A percentile compares a stretch with the other conserved stretches of the same genome.
Conservation (phyloP, 2,888 invertebrate genomes). For the Zygaena filipendulae region DNA sequence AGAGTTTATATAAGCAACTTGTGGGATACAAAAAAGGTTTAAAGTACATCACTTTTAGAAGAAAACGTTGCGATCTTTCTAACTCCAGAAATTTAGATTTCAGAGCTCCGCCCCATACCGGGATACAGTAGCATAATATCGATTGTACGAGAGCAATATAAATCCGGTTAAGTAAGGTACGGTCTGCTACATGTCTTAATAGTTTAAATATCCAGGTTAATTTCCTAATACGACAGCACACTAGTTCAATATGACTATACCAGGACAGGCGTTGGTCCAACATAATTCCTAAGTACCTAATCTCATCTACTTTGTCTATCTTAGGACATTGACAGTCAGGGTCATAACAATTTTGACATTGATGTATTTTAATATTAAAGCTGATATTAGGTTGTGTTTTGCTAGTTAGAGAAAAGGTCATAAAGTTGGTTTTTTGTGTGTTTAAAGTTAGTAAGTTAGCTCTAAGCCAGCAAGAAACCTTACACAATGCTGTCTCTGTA, state of each 20-base stretch:
- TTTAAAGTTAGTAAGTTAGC: constrained; percentile 4
- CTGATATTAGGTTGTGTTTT: not conserved
- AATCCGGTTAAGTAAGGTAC: constrained; percentile 3
- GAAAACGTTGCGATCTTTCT: constrained; percentile 10
- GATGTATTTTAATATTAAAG: constrained; percentile 1
- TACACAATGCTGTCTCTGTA: constrained; percentile 1
- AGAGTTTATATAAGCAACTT: not conserved
- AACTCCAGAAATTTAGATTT: constrained; percentile 8
- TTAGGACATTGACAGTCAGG: constrained; percentile 1
- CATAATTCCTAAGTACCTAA: constrained; percentile 9
- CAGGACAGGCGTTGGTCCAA: constrained; percentile 8
- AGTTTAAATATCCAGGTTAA: constrained; percentile 9
- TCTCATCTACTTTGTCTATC: constrained; percentile 3
- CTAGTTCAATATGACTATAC: constrained; percentile 7
- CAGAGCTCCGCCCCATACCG: constrained; percentile 13
- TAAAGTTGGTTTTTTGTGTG: not conserved
- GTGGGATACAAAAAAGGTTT: constrained; percentile 7
- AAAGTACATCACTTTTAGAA: constrained; percentile 10
- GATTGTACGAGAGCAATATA: constrained; percentile 8
- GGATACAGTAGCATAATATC: constrained; percentile 8
- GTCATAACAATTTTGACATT: not conserved
- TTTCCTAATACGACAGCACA: constrained; percentile 6
- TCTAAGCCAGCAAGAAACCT: constrained; percentile 3
- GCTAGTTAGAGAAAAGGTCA: not conserved
- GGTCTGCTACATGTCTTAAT: constrained; percentile 8